Evolutionary conservation across 92 coral and sea anemone genomes (phyloP).

Genomic region (Bergia puertoricense): DNA sequence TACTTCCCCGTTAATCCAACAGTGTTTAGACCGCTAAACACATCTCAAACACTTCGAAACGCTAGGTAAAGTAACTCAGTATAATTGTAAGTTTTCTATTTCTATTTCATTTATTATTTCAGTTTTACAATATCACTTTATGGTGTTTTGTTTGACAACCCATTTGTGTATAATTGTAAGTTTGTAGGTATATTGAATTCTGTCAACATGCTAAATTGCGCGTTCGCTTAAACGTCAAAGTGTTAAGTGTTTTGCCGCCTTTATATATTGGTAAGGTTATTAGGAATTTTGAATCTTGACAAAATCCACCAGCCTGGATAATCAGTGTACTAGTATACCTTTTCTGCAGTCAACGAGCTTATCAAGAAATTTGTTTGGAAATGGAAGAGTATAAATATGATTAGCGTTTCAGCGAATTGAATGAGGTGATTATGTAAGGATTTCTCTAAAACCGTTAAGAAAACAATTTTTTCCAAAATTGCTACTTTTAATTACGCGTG

Average conservation of each 20-base stretch:
- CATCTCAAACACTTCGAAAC: neutral
- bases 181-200: slow-evolving; percentile 17
- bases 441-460: no score
- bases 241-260: slow-evolving; percentile 33
- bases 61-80: neutral
- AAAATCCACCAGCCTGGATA: slow-evolving; percentile 1
- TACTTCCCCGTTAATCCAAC: neutral
- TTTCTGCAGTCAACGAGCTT: neutral
- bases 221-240: slow-evolving; percentile 34
- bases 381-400: neutral
- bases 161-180: slow-evolving; percentile 21
- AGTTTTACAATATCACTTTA: neutral
- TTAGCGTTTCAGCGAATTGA: neutral
- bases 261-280: slow-evolving; percentile 8
- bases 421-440: no score
- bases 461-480: no score
- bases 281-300: neutral
- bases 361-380: neutral
- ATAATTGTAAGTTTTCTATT: neutral
- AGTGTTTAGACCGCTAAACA: neutral
- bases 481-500: no score
- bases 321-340: neutral
- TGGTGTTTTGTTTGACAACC: slow-evolving; percentile 2
- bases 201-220: slow-evolving; percentile 40
- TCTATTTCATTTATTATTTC: neutral